Evolutionary conservation across 2,113 vertebrate species (phyloP), one percentile per base, ranked within the genome.

Genomic region (Pica pica): DNA sequence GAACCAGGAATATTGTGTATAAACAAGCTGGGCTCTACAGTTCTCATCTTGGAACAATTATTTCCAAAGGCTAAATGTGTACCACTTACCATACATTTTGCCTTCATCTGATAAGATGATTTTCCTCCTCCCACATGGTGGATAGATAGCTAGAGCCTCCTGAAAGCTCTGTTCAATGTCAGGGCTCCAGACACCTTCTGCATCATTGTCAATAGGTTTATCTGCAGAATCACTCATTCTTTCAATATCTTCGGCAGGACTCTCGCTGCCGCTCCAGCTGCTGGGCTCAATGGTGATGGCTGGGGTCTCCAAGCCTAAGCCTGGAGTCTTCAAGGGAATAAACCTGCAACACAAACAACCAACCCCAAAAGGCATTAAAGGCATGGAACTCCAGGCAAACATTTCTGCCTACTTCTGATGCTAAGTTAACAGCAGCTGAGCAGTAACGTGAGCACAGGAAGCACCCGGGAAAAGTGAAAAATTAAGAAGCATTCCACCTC

Each of bases 161-260:
- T 99, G 99, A 97, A 99, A 99, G 98, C 99, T 99, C 98, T 99
- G 99, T 88, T 99, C 99, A 75, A 99, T 99, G 98, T 99, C 99
- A 74, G 99, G 99, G 89, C 99, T 99, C 99, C 99, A 99, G 95
- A 99, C 99, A 37, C 99, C 99, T 97, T 99, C 99, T 0, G 99
- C 99, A 64, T 99, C 99, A 28, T 99, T 99, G 98, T 99, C 99
- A 90, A 99, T 98, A 16, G 99, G 99, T 98, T 99, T 99, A 97
- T 99, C 99, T 83, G 99, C 98, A 64, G 99, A 99, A 98, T 99
- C 99, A 64, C 99, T 99, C 99, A 99, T 99, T 97, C 99, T 98
- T 97, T 99, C 99, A 95, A 99, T 98, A 97, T 99, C 99, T 95
- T 99, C 99, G 99, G 99, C 99, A 99, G 99, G 99, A 96, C 99